Evolutionary conservation across 1,140 invertebrate species (phyloP), one percentile per base, ranked within the genome.

Genomic region (Sesamia nonagrioides): DNA sequence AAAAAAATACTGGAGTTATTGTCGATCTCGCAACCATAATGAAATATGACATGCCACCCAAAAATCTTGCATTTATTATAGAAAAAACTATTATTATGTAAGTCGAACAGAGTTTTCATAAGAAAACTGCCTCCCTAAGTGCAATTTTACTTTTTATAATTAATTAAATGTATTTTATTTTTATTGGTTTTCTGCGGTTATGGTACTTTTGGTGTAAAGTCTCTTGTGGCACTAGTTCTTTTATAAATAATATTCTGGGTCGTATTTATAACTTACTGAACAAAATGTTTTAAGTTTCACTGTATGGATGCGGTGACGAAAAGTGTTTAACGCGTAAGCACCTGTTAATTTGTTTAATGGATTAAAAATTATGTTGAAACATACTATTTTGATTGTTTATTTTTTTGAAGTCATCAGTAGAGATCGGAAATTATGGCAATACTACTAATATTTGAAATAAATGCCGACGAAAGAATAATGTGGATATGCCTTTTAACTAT

Each of bases 301-400:
- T 83, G 85, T 87, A 84, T 84, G 82, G 82, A 82, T 84, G 84
- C 79, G 85, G 78, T 86, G 79, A 77, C 74, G 79, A 82, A 40
- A 40, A 80, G 80, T 86, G 80, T 85, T 85, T 86, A 81, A 76
- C 69, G 79, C 72, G 81, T 86, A 86, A 84, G 84, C 86, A 90
- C 86, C 90, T 93, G 91, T 93, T 92, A 89, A 89, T 86, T 88
- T 91, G 84, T 89, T 90, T 93, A 92, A 92, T 91, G 86, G 86
- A 94, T 92, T 94, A 90, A 94, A 94, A 90, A 89, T 88, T 89
- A 88, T 84, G 89, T 91, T 90, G 86, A 91, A 88, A 90, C 75
- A 83, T 78, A 81, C 82, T 75, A 75, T 35, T 2, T 35, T 27
- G 56, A 58, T 45, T 35, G 8, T 33, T 83, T 75, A 73, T 35